Percentiles rank a stretch among this genome's conserved stretches.
phyloP scores from a whole-genome alignment of 1,140 invertebrate genomes.

The Heliothis subflexa region DNA sequence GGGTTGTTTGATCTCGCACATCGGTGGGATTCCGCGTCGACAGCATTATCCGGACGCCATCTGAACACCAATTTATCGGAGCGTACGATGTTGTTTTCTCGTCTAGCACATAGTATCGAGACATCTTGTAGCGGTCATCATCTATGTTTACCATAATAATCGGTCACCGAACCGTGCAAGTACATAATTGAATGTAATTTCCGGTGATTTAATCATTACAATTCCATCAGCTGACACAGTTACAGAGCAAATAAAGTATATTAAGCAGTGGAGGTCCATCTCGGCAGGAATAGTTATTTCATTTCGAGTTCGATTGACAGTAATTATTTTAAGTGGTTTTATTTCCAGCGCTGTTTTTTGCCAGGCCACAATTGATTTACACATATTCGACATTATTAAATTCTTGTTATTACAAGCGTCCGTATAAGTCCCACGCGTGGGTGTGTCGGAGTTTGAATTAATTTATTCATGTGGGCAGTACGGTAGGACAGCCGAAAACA shows the following conservation, averaged over 20 bases:
- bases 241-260: conserved; percentile 58
- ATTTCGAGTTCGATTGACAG: conserved; percentile 13
- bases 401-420: conserved; percentile 54
- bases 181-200: conserved; percentile 69
- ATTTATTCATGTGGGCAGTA: conserved; percentile 65
- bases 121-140: conserved; percentile 28
- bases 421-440: conserved; percentile 58
- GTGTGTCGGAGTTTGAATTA: conserved; percentile 56
- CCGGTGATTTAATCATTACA: conserved; percentile 68
- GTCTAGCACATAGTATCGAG: conserved; percentile 19
- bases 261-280: conserved; percentile 39
- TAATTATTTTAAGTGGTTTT: conserved; percentile 17
- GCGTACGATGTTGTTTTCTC: conserved; percentile 43
- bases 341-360: conserved; percentile 21
- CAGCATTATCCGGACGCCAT: conserved; percentile 48
- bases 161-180: conserved; percentile 58
- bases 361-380: conserved; percentile 53
- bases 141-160: conserved; percentile 51
- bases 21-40: conserved; percentile 54
- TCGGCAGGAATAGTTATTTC: conserved; percentile 3
- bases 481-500: conserved; percentile 55
- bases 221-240: conserved; percentile 56
- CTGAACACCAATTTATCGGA: conserved; percentile 40
- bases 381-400: conserved; percentile 59
- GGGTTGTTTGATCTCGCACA: conserved; percentile 57